These are phyloP conservation scores for Acleris emargana DNA, from an alignment of 2,888 invertebrate genomes.

Conservation along the genomic window DNA sequence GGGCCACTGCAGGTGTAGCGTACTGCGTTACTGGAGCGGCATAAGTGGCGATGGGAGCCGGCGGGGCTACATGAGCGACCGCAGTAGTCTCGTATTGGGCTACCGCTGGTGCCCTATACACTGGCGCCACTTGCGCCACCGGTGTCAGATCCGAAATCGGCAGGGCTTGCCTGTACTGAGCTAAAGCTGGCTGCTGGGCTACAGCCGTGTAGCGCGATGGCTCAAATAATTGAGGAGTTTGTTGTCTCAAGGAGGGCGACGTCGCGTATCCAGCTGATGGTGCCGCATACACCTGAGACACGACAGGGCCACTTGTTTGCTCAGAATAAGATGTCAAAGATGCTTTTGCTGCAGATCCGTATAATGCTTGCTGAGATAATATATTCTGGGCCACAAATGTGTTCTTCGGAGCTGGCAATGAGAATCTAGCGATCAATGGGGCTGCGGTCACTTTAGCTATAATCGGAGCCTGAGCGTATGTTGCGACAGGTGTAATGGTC, in stretches of 20 bases:
- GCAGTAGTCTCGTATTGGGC: conserved; percentile 44
- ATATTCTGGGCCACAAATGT: conserved; percentile 65
- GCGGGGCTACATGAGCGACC: conserved; percentile 41
- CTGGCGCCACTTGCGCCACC: conserved; percentile 39
- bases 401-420: conserved; percentile 63
- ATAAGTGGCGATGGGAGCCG: conserved; percentile 41
- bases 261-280: conserved; percentile 67
- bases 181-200: conserved; percentile 44
- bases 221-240: conserved; percentile 47
- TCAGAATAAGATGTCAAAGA: conserved; percentile 67
- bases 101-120: conserved; percentile 45
- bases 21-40: conserved; percentile 45
- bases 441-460: conserved; percentile 77
- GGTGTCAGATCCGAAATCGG: conserved; percentile 28
- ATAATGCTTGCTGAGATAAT: conserved; percentile 58
- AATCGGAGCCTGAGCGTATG: conserved; percentile 81
- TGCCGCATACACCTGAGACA: conserved; percentile 75
- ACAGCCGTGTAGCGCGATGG: conserved; percentile 45
- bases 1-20: conserved; percentile 44
- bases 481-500: conserved; percentile 69
- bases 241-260: conserved; percentile 63
- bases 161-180: conserved; percentile 52
- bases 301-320: conserved; percentile 70
- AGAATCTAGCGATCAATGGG: conserved; percentile 70
- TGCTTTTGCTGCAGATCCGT: conserved; percentile 67